Evolutionary conservation across 2,797 vertebrate species (phyloP).

Genomic region (Neopelma chrysocephalum): DNA sequence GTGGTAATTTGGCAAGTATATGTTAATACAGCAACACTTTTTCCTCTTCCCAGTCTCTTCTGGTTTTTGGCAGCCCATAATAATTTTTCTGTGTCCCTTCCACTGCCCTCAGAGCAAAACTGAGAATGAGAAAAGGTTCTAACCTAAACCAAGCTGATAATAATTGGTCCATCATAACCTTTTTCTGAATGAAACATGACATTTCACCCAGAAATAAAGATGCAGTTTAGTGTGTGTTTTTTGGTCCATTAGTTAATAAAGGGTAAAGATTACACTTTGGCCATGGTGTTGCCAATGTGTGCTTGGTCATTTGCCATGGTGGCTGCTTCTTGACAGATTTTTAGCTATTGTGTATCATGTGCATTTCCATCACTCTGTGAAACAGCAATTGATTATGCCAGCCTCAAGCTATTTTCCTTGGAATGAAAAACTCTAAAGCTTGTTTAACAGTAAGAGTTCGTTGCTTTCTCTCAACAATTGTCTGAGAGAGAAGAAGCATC

Average conservation of each 20-base stretch:
- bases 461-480: neutral
- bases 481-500: neutral
- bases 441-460: neutral
- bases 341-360: neutral
- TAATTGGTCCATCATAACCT: neutral
- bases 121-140: neutral
- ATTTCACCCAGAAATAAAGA: neutral
- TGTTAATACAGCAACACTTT: neutral
- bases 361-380: neutral
- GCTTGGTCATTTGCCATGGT: neutral
- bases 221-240: fast-evolving
- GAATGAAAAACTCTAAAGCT: neutral
- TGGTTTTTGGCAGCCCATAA: neutral
- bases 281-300: neutral
- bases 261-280: neutral
- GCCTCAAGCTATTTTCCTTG: neutral
- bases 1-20: neutral
- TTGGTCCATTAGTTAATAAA: neutral
- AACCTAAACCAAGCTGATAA: neutral
- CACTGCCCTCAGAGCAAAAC: neutral
- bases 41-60: neutral
- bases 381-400: constrained; percentile 15
- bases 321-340: neutral
- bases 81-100: neutral
- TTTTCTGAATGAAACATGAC: neutral